A percentile compares a stretch with the other conserved stretches of the same genome.
These are phyloP conservation scores for Brachyistius frenatus DNA, from an alignment of 2,113 vertebrate species.

Conservation along the genomic window DNA sequence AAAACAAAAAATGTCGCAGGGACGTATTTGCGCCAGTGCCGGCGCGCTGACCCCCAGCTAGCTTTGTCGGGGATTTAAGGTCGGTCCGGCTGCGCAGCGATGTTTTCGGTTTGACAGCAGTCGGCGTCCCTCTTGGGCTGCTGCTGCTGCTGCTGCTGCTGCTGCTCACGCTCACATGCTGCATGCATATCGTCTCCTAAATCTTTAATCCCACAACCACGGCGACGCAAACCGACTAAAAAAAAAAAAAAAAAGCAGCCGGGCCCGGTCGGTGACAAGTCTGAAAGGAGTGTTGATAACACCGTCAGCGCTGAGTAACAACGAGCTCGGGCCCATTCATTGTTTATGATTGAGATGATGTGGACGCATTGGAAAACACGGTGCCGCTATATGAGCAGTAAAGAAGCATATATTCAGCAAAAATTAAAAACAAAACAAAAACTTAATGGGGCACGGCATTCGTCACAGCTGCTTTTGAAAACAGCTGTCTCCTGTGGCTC, in stretches of 20 bases:
- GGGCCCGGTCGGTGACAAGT: not conserved
- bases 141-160: conserved; percentile 6
- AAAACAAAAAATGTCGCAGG: not conserved
- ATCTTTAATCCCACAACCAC: too few species aligned
- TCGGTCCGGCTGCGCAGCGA: conserved; percentile 35
- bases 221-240: too few species aligned
- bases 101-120: conserved; percentile 63
- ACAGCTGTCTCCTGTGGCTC: not conserved
- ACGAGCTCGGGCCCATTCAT: conserved; percentile 34
- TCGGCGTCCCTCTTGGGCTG: conserved; percentile 21
- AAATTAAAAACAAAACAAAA: not conserved
- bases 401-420: not conserved
- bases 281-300: not conserved
- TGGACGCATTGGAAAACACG: not conserved
- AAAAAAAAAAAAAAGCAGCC: not conserved
- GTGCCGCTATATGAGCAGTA: too few species aligned
- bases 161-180: too few species aligned
- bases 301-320: not conserved
- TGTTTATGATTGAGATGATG: not conserved
- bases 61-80: conserved; percentile 46
- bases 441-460: not conserved
- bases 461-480: not conserved
- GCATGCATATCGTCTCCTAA: too few species aligned
- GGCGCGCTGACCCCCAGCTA: conserved; percentile 16
- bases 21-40: not conserved